Base-by-base conservation (phyloP, 2,797 vertebrate genomes). In the Odontamblyopus rebecca region DNA sequence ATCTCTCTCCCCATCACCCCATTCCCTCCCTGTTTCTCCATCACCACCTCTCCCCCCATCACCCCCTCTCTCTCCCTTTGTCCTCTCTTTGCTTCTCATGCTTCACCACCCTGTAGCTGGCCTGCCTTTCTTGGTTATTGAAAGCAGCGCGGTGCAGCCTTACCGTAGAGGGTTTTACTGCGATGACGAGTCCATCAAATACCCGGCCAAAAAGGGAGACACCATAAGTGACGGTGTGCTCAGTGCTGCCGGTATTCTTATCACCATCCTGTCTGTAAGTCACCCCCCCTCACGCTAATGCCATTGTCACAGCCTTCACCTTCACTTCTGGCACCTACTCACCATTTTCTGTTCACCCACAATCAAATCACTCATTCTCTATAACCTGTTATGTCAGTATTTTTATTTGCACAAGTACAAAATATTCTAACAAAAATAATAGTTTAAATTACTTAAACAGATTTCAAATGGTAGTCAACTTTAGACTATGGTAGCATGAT, bases 161-260 rank as follows among this genome's bases (percentile, higher is more conserved):
- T 98, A 98, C 92, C 94, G 86, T 80, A 93, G 97, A 72, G 97
- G 97, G 68, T 99, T 99, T 94, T 98, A 98, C 93, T 99, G 97
- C 83, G 88, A 92, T 0, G 97, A 99, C 0, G 96, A 98, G 82
- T 97, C 96, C 92, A 98, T 99, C 94, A 96, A 92, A 92, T 98
- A 97, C 83, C 97, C 97, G 0, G 89, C 94, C 94, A 98, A 99
- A 93, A 91, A 88, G 0, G 92, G 95, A 77, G 97, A 99, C 89
- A 98, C 97, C 26, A 98, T 99, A 90, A 98, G 95, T 0, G 97
- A 98, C 0, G 96, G 95, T 48, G 96, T 99, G 88, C 95, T 99
- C 75, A 96, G 94, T 62, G 96, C 95, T 9, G 96, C 96, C 6
- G 97, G 97, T 86, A 98, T 98, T 81, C 95, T 98, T 84, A 97